Conservation (phyloP, 1,140 invertebrate genomes). For the Achatina immaculata region DNA sequence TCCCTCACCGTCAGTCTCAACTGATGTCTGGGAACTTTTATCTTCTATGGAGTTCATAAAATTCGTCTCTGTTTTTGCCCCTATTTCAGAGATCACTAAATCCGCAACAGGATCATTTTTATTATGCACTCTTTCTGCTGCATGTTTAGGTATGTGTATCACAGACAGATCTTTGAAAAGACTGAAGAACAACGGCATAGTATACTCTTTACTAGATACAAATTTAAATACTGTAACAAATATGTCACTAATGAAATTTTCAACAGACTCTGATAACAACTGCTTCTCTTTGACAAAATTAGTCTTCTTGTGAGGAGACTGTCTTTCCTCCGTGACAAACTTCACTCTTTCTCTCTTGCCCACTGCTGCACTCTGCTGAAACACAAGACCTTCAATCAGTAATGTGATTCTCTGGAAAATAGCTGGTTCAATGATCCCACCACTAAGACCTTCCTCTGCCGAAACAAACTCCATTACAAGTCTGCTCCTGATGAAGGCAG, state of each 20-base stretch:
- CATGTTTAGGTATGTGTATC: constrained; percentile 8
- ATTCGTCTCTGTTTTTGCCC: background rate
- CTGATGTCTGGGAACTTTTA: background rate
- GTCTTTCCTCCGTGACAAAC: constrained; percentile 23
- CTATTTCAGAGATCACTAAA: background rate
- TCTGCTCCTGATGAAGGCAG: constrained; percentile 37
- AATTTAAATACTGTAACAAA: background rate
- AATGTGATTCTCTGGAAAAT: constrained; percentile 21
- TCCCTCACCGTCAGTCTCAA: background rate
- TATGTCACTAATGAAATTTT: constrained; percentile 6
- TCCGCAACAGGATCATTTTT: background rate
- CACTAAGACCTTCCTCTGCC: background rate
- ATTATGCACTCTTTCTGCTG: background rate
- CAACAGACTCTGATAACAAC: background rate
- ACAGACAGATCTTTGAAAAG: constrained; percentile 24
- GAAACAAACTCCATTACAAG: background rate
- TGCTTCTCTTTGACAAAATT: background rate
- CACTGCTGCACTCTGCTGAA: background rate
- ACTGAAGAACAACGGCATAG: background rate
- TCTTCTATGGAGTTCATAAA: background rate
- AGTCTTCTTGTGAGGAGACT: background rate
- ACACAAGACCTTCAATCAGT: background rate
- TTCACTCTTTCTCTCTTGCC: constrained; percentile 26
- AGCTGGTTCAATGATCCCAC: background rate
- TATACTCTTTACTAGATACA: background rate